Percentiles rank a stretch among this genome's conserved stretches.
These are phyloP conservation scores for Lacanobia oleracea DNA, from an alignment of 2,888 invertebrate genomes.

Conservation along the genomic window DNA sequence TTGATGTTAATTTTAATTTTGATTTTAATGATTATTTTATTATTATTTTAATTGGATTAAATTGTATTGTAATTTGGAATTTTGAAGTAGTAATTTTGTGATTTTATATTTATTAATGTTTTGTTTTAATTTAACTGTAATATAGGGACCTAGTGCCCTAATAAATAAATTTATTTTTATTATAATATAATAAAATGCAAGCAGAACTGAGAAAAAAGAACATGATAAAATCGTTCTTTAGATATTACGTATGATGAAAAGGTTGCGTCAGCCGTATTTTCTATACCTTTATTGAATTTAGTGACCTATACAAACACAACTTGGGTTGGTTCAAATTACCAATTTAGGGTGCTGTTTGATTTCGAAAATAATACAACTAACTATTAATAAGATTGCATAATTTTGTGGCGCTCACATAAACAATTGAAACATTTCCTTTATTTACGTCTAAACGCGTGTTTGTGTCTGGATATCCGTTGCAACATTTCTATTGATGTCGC, in stretches of 20 bases:
- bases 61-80: too few species aligned
- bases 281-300: conserved; percentile 50
- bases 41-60: too few species aligned
- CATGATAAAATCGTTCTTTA: conserved; percentile 7
- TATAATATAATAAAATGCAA: conserved; percentile 29
- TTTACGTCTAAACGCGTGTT: conserved; percentile 20
- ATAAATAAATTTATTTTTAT: too few species aligned
- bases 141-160: too few species aligned
- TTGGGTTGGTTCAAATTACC: conserved; percentile 38
- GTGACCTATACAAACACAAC: conserved; percentile 59
- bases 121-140: too few species aligned
- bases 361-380: conserved; percentile 38
- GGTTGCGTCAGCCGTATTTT: conserved; percentile 47
- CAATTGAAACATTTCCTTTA: conserved; percentile 23
- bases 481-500: conserved; percentile 68
- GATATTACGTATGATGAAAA: conserved; percentile 37
- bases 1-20: too few species aligned
- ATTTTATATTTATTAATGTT: too few species aligned
- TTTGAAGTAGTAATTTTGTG: too few species aligned
- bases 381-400: conserved; percentile 18
- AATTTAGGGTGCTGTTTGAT: conserved; percentile 48
- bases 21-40: too few species aligned
- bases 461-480: conserved; percentile 40
- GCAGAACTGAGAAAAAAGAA: conserved; percentile 15
- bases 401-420: conserved; percentile 12